phyloP scores from a whole-genome alignment of 2,888 invertebrate species.

The Ochlodes sylvanus region DNA sequence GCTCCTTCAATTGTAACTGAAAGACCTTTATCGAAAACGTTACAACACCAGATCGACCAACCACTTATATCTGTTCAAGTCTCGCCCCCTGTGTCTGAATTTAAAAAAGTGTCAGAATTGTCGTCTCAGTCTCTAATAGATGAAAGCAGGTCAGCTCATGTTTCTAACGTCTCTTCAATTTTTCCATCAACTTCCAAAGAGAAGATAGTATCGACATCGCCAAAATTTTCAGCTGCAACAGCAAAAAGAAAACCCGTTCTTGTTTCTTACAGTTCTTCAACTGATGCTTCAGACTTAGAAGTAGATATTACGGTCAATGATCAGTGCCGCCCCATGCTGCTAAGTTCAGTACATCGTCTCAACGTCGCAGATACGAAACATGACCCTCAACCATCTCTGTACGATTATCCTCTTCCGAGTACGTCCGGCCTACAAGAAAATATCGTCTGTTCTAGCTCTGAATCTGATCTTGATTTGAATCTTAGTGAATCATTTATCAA shows the following conservation, averaged over 20 bases:
- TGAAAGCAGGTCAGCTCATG: constrained; percentile 36
- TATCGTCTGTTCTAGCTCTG: constrained; percentile 40
- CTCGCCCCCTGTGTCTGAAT: constrained; percentile 22
- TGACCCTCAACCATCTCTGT: constrained; percentile 46
- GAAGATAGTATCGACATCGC: constrained; percentile 39
- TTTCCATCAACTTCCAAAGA: constrained; percentile 39
- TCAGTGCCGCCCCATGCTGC: constrained; percentile 39
- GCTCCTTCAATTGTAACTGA: constrained; percentile 43
- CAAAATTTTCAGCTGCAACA: constrained; percentile 44
- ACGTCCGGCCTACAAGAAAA: constrained; percentile 42
- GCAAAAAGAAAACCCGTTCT: constrained; percentile 44
- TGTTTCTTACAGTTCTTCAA: constrained; percentile 46
- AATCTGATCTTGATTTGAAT: constrained; percentile 47
- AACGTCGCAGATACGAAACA: constrained; percentile 42
- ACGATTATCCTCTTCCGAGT: constrained; percentile 47
- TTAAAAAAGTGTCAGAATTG: not conserved
- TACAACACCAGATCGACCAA: constrained; percentile 43
- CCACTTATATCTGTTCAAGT: constrained; percentile 42
- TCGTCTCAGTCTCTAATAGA: constrained; percentile 38
- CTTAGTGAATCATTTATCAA: constrained; percentile 47
- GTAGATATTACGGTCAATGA: constrained; percentile 44
- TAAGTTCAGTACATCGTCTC: constrained; percentile 42
- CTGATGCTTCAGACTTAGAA: constrained; percentile 43
- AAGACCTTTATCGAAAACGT: constrained; percentile 41
- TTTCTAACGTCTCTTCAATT: constrained; percentile 40